Evolutionary conservation across 1,140 invertebrate species (phyloP), one percentile per base, ranked within the genome.

Genomic region (Nymphalis io): DNA sequence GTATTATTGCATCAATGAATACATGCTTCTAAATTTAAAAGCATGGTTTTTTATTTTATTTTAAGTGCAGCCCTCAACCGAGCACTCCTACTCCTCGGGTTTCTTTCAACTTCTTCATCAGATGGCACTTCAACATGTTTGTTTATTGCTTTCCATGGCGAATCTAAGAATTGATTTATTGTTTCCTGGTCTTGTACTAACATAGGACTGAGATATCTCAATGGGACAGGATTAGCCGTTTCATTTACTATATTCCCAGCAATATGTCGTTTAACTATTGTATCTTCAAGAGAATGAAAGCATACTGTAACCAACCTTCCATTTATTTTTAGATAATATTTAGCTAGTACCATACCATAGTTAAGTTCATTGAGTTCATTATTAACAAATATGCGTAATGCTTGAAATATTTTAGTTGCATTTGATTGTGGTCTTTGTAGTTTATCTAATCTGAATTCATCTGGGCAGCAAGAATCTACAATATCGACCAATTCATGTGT

Each of bases 331-430:
- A 99, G 92, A 83, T 96, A 96, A 72, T 94, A 93, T 58, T 95
- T 93, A 0, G 97, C 96, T 73, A 98, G 79, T 40, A 96, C 82
- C 81, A 99, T 94, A 1, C 94, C 98, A 90, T 97, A 97, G 92
- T 98, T 97, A 4, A 99, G 94, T 93, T 99, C 98, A 90, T 99
- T 99, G 0, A 99, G 89, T 92, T 99, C 98, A 90, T 99, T 97
- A 86, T 99, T 99, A 0, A 99, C 97, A 92, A 99, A 98, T 73
- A 99, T 99, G 76, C 98, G 92, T 64, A 99, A 85, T 0, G 98
- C 98, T 93, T 98, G 97, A 92, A 99, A 99, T 0, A 97, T 95
- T 93, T 98, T 98, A 3, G 97, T 98, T 0, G 98, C 98, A 70
- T 93, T 93, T 84, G 98, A 97, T 6, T 95, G 86, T n/a, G 93